These are phyloP conservation scores for Bicyclus anynana DNA, from an alignment of 1,140 invertebrate species.

Conservation along the genomic window DNA sequence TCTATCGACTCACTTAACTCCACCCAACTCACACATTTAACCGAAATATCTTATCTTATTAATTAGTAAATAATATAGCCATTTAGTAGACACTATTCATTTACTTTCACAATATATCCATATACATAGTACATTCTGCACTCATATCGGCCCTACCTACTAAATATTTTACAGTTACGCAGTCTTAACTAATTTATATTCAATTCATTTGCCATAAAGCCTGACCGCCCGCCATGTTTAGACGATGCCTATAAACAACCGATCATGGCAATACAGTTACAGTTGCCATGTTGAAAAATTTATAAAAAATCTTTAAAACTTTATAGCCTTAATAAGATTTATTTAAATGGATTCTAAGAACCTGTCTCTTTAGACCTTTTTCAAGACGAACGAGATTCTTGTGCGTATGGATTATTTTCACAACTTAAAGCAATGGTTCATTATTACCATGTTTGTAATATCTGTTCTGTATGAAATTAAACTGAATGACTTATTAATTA, in stretches of 20 bases:
- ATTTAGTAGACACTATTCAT: no score
- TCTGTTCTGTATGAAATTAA: no score
- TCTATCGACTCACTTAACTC: no score
- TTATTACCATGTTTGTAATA: no score
- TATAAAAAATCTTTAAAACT: neutral
- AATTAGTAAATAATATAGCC: no score
- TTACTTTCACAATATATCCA: no score
- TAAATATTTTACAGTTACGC: neutral
- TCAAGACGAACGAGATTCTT: neutral
- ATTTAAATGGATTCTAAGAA: conserved; percentile 1
- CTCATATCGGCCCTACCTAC: no score
- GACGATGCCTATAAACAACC: neutral
- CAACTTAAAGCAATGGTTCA: no score
- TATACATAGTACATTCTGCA: no score
- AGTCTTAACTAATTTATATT: neutral
- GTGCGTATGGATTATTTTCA: neutral
- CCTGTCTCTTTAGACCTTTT: neutral
- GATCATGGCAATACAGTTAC: neutral
- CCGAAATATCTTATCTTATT: no score
- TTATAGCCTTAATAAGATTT: neutral
- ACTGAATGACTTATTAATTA: no score
- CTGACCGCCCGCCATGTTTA: neutral
- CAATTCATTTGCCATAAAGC: neutral
- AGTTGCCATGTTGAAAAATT: neutral
- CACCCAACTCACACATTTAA: no score